Evolutionary conservation across 2,888 invertebrate species (phyloP).

Genomic region (Dromius quadrimaculatus): DNA sequence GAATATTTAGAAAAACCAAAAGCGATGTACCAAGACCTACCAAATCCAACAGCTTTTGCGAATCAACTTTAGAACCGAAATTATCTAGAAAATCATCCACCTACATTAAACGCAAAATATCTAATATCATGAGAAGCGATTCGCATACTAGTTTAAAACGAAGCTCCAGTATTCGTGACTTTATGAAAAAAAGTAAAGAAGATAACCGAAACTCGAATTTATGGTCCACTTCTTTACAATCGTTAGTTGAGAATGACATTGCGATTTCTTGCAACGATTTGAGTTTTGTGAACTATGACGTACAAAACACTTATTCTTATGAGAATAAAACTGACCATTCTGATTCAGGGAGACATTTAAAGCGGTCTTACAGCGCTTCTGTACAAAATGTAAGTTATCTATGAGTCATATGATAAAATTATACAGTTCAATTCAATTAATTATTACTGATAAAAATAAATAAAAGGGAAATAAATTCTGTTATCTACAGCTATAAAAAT

Average conservation of each 20-base stretch:
- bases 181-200: conserved; percentile 60
- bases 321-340: conserved; percentile 34
- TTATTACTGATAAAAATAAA: conserved; percentile 5
- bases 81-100: conserved; percentile 60
- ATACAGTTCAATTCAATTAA: conserved; percentile 5
- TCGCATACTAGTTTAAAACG: conserved; percentile 61
- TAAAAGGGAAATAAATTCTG: neutral
- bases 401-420: conserved; percentile 7
- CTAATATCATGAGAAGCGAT: conserved; percentile 59
- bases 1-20: conserved; percentile 32
- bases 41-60: neutral
- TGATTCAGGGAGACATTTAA: conserved; percentile 3
- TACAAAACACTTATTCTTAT: conserved; percentile 66
- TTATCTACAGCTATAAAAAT: neutral
- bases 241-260: conserved; percentile 69
- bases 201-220: conserved; percentile 59
- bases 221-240: conserved; percentile 70
- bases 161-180: conserved; percentile 63
- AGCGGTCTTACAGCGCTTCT: conserved; percentile 30
- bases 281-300: conserved; percentile 71
- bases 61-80: conserved; percentile 36
- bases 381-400: conserved; percentile 45
- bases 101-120: conserved; percentile 61
- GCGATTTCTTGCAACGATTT: conserved; percentile 71
- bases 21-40: conserved; percentile 9